Evolutionary conservation across 2,888 invertebrate genomes (phyloP), one percentile per base, ranked within the genome.

Genomic region (Eurytoma californica): DNA sequence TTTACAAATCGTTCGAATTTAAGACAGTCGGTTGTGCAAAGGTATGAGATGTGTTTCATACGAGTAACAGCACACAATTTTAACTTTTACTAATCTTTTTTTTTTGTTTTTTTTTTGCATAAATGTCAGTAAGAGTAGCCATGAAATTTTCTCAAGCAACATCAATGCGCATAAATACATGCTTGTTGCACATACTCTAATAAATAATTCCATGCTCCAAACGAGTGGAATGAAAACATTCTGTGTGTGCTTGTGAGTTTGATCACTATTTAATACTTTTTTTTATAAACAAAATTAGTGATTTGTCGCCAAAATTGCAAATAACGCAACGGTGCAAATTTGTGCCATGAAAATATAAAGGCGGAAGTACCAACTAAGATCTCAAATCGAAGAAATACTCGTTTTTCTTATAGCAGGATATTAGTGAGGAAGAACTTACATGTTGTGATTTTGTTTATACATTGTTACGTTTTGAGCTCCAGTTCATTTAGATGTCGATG

Each of bases 391-490:
- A 77, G 61, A 73, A 68, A 81, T 84, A 82, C 83, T 84, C 84
- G 82, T 83, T 82, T 85, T 83, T 84, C 84, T 83, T 83, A 83
- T 85, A 87, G 85, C 86, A 86, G 85, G 86, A 85, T 84, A 86
- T 86, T 87, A 88, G 86, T 87, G 83, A 88, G 85, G 84, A 84
- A 82, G 84, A 83, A 90, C 90, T 90, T 90, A 90, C 90, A 90
- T 89, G 88, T 86, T 87, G 88, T 86, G 86, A 89, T 89, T 39
- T 87, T 88, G 87, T 90, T 88, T 88, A 86, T 86, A 81, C 87
- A 85, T 88, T 88, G 88, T 89, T 90, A 90, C 87, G 89, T 89
- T 90, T 88, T 89, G 89, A 90, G 89, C 89, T 90, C 90, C 90
- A 90, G 89, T 89, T 89, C 89, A 85, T 90, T 90, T 87, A 90